phyloP scores from a whole-genome alignment of 2,888 invertebrate species.

The Pristionchus arcanus region DNA sequence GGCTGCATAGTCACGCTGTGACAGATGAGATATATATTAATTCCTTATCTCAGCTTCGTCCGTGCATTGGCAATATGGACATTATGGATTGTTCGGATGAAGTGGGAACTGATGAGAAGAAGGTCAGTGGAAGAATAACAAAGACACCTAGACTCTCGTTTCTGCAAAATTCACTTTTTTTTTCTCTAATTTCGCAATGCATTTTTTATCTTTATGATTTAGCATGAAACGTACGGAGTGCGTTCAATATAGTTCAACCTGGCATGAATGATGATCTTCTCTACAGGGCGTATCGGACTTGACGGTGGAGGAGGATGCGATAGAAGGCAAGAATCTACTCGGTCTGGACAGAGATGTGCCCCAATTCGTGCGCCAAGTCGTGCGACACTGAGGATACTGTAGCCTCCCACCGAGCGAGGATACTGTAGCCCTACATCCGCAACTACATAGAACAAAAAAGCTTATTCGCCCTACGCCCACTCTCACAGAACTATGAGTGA shows the following conservation, averaged over 20 bases:
- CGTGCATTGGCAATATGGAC: neutral
- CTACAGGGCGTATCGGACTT: neutral
- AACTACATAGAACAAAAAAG: constrained; percentile 6
- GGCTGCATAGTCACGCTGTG: too few species aligned
- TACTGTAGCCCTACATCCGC: neutral
- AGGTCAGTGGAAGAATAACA: neutral
- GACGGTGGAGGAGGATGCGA: neutral
- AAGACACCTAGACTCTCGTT: neutral
- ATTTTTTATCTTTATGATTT: neutral
- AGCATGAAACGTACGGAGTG: neutral
- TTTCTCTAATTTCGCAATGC: neutral
- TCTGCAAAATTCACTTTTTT: neutral
- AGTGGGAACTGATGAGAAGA: neutral
- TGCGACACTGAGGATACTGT: constrained; percentile 36
- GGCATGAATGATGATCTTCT: neutral
- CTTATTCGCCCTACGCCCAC: neutral
- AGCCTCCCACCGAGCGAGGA: neutral
- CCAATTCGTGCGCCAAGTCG: neutral
- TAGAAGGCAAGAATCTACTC: neutral
- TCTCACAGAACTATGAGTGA: neutral
- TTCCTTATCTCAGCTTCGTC: constrained; percentile 6
- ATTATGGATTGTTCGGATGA: neutral
- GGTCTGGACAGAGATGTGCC: neutral
- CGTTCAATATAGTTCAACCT: neutral
- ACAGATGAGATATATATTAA: too few species aligned